Conservation (phyloP, 2,113 vertebrate species). For the Ardeotis arabs region DNA sequence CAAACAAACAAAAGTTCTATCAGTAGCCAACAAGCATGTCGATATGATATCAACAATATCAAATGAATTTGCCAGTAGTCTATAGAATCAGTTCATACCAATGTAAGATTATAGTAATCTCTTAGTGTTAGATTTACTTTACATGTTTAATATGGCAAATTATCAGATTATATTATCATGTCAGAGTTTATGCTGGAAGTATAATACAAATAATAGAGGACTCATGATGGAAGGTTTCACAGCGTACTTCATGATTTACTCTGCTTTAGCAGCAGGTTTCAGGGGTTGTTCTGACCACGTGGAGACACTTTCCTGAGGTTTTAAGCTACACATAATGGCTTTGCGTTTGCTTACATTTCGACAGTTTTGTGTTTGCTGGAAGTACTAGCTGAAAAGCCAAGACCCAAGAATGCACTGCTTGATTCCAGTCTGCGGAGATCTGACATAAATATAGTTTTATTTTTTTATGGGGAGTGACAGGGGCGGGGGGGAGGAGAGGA, state of each 20-base stretch:
- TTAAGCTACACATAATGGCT: background rate
- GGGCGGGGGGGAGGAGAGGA: too few species aligned
- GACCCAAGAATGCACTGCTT: background rate
- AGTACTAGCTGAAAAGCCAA: background rate
- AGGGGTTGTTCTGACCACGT: fast-evolving
- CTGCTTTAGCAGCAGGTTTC: background rate
- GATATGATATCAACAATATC: background rate
- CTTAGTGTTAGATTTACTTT: background rate
- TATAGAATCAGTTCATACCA: background rate
- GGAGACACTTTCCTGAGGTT: background rate
- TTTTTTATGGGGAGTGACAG: too few species aligned
- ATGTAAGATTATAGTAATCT: background rate
- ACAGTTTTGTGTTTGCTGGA: background rate
- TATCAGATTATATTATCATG: background rate
- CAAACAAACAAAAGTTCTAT: background rate
- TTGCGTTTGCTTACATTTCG: background rate
- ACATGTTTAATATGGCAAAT: background rate
- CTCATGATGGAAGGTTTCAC: background rate
- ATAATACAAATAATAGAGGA: background rate
- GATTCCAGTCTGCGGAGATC: background rate
- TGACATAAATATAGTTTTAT: background rate
- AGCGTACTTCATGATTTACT: background rate
- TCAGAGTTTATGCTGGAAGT: background rate
- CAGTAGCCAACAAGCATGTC: background rate
- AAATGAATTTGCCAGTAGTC: background rate